phyloP scores from a whole-genome alignment of 2,888 invertebrate species.

The Tinea semifulvella region DNA sequence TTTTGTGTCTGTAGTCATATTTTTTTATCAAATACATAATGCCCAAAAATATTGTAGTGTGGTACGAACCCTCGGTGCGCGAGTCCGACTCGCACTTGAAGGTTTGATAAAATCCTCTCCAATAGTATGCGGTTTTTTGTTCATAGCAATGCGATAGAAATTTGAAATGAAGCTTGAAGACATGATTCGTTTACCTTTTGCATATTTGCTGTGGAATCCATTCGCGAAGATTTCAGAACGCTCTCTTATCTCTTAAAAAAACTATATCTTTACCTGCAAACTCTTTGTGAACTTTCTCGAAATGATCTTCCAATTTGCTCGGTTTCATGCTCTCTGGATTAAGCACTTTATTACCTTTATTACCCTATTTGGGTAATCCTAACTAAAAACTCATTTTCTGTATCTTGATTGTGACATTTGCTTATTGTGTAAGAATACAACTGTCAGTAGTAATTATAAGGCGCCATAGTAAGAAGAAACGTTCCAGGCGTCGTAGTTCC shows the following conservation, averaged over 20 bases:
- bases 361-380: no score
- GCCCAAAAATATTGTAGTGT: constrained; percentile 13
- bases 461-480: no score
- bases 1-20: not conserved
- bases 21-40: not conserved
- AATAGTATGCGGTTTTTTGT: constrained; percentile 18
- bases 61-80: constrained; percentile 17
- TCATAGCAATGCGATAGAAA: constrained; percentile 18
- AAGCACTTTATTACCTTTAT: constrained; percentile 23
- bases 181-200: constrained; percentile 20
- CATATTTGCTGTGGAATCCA: constrained; percentile 20
- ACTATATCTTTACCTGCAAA: constrained; percentile 21
- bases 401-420: no score
- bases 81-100: constrained; percentile 16
- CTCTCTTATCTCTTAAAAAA: constrained; percentile 20
- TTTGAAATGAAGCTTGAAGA: constrained; percentile 22
- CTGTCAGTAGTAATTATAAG: no score
- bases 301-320: constrained; percentile 23
- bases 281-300: constrained; percentile 22
- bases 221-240: constrained; percentile 19
- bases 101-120: constrained; percentile 17
- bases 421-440: no score
- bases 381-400: no score
- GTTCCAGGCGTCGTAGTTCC: no score
- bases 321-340: constrained; percentile 23